Percentiles rank a stretch among this genome's conserved stretches.
phyloP scores from a whole-genome alignment of 2,888 invertebrate genomes.

The Cheilosia urbana region DNA sequence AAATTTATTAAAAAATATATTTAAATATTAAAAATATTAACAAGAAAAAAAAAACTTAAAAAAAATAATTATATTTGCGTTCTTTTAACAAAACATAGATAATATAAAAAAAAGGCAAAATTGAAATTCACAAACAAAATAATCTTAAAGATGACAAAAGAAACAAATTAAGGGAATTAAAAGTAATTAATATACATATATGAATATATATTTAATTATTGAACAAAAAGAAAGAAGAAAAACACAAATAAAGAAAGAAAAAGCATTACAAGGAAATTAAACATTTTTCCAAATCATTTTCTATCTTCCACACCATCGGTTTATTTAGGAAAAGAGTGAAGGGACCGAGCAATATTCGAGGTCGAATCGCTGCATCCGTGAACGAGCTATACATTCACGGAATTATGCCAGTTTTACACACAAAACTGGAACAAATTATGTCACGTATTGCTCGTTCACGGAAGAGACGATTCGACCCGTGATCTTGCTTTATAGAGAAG shows the following conservation, averaged over 20 bases:
- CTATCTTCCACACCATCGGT: background rate
- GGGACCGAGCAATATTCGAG: too few species aligned
- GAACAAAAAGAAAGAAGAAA: slow-evolving; percentile 16
- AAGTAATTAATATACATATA: slow-evolving; percentile 65
- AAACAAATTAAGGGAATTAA: slow-evolving; percentile 58
- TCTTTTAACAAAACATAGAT: slow-evolving; percentile 38
- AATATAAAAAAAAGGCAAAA: slow-evolving; percentile 27
- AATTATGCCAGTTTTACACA: too few species aligned
- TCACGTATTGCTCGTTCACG: too few species aligned
- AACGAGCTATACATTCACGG: too few species aligned
- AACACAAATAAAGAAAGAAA: slow-evolving; percentile 46
- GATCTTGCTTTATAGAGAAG: too few species aligned
- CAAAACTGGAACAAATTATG: too few species aligned
- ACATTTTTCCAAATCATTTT: background rate
- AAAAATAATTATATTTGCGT: slow-evolving; percentile 47
- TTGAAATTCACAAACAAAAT: slow-evolving; percentile 20
- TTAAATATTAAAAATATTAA: slow-evolving; percentile 54
- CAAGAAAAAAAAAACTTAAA: slow-evolving; percentile 19
- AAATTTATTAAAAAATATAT: slow-evolving; percentile 64
- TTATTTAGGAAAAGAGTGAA: too few species aligned
- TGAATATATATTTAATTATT: slow-evolving; percentile 67
- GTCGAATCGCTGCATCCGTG: too few species aligned
- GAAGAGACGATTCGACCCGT: too few species aligned
- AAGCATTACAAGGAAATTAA: slow-evolving; percentile 27
- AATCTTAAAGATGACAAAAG: slow-evolving; percentile 58